Conservation (phyloP, 2,113 vertebrate genomes). For the Zosterops japonicus region DNA sequence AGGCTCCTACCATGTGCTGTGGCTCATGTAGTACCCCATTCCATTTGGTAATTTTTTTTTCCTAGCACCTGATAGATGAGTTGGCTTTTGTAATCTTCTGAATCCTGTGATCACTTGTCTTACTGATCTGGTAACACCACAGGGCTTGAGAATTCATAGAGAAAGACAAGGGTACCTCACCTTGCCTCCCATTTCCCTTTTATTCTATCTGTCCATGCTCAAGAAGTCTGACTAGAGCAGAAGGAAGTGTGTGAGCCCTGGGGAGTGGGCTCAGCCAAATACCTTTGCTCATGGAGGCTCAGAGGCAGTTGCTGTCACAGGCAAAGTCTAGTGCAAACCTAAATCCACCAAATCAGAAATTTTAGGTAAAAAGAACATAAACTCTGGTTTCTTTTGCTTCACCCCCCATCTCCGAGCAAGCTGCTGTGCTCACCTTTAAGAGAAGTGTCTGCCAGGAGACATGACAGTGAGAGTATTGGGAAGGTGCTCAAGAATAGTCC, state of each 20-base stretch:
- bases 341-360: not conserved
- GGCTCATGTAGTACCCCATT: not conserved
- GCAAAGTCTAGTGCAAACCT: not conserved
- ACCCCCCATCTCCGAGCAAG: not conserved
- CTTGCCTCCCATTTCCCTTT: not conserved
- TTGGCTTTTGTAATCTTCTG: not conserved
- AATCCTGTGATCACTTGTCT: not conserved
- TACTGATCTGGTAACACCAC: not conserved
- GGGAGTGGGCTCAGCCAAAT: not conserved
- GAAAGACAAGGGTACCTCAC: not conserved
- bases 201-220: not conserved
- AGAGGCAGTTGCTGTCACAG: not conserved
- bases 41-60: not conserved
- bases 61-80: not conserved
- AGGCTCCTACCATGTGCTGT: fast-evolving
- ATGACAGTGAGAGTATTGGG: not conserved
- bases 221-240: not conserved
- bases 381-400: not conserved
- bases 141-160: not conserved
- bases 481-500: not conserved
- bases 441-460: not conserved
- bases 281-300: not conserved
- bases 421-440: not conserved
- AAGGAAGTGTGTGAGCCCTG: not conserved
- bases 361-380: not conserved